Base-by-base conservation (phyloP, 64 coral and sea anemone species). In the Anthopleura sola region DNA sequence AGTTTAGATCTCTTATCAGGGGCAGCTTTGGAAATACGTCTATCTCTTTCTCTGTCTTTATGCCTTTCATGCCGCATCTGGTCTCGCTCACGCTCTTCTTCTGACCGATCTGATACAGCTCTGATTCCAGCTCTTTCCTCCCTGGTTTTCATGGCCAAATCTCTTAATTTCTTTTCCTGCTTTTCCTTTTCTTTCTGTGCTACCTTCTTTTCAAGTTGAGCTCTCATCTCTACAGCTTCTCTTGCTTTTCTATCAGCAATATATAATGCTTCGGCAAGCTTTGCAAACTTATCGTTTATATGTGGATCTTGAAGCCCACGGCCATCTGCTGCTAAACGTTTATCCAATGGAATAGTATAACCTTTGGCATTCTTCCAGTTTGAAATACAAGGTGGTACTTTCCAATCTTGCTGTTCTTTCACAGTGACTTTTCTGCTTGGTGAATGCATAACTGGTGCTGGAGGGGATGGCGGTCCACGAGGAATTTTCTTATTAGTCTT, bases 291-390 rank as follows among this genome's bases (percentile, higher is more conserved):
- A 85, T 99, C 97, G 86, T 99, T 99, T 1, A 99, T 99, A 47
- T 99, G 97, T 66, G 97, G 90, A 60, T 99, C 97, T 64, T 99
- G 97, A 5, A 99, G 85, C 21, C 97, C 97, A 24, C 97, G 84
- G 2, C 97, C 97, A 92, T 99, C 97, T 24, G 97, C 97, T 36
- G 97, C 97, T 58, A 99, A 54, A 47, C 97, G 90, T 75, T 99
- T 99, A 60, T 99, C 97, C 46, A 99, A 78, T 57, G 97, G 97
- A 78, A 99, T 99, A 23, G 97, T 99, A 86, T 99, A 99, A n/a
- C 97, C 97, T 92, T 94, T 99, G 16, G 97, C 97, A 79, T 99
- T 99, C 76, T 99, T 99, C 97, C 97, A 99, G 87, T 99, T 99
- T 50, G 97, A 99, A 58, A 99, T 99, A 39, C 97, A 99, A 5